Conservation (phyloP, 2,113 vertebrate species). For the Charina bottae region DNA sequence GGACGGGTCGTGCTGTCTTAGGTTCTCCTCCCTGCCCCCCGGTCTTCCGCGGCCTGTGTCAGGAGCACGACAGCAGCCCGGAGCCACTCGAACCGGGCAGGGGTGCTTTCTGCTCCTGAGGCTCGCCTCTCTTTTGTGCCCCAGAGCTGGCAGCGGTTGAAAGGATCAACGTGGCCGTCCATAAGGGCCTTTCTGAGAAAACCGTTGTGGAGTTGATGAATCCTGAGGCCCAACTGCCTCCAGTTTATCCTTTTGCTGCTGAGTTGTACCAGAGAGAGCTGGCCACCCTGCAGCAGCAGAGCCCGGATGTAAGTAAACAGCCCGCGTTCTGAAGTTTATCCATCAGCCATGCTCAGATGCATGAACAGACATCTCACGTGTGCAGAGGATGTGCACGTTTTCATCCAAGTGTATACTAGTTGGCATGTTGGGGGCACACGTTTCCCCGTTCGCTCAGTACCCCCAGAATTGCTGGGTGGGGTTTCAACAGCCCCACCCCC, state of each 20-base stretch:
- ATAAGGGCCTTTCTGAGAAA: constrained; percentile 81
- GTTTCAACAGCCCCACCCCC: neutral
- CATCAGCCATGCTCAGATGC: too few relatives aligned
- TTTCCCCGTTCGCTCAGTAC: neutral
- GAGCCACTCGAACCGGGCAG: neutral
- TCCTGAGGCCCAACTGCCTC: constrained; percentile 91
- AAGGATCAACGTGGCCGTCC: constrained; percentile 86
- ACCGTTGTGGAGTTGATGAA: constrained; percentile 91
- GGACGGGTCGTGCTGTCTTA: neutral
- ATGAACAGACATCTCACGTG: accelerated
- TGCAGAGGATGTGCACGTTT: neutral
- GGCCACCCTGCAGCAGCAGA: constrained; percentile 91
- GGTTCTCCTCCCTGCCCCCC: neutral
- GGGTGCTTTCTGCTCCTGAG: neutral
- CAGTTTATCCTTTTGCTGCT: constrained; percentile 87
- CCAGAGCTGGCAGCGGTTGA: constrained; percentile 87
- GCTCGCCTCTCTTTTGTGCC: neutral
- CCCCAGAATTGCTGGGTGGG: neutral
- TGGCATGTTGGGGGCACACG: too few relatives aligned
- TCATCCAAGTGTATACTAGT: too few relatives aligned
- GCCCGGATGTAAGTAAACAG: constrained; percentile 75
- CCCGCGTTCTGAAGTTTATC: neutral
- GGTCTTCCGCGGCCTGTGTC: neutral
- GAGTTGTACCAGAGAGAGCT: constrained; percentile 94
- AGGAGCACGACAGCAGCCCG: neutral